A percentile compares a stretch with the other conserved stretches of the same genome.
These are phyloP conservation scores for Tipula vernalis DNA, from an alignment of 2,888 invertebrate genomes.

Conservation along the genomic window DNA sequence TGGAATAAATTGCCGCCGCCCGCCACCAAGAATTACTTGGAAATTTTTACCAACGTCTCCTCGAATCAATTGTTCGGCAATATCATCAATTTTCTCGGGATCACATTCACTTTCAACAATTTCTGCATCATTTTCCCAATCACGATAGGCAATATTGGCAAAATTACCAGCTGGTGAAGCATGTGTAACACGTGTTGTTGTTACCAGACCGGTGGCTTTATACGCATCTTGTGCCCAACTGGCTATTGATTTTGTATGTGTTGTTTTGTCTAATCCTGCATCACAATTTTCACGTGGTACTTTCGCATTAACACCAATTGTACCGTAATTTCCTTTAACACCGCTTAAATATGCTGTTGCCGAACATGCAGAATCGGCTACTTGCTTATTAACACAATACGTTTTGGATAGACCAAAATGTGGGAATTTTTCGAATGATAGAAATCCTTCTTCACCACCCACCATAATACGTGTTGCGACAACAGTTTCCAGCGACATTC, in stretches of 20 bases:
- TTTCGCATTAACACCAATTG: constrained; percentile 58
- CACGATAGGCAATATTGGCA: constrained; percentile 40
- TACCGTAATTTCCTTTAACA: constrained; percentile 61
- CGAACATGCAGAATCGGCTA: constrained; percentile 73
- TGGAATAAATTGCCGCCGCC: constrained; percentile 40
- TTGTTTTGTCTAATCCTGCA: constrained; percentile 39
- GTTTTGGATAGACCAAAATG: constrained; percentile 45
- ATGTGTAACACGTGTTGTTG: constrained; percentile 15
- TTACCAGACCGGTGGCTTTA: constrained; percentile 40
- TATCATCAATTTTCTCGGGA: constrained; percentile 12
- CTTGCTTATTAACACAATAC: constrained; percentile 62
- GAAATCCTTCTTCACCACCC: constrained; percentile 47
- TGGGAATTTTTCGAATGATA: constrained; percentile 52
- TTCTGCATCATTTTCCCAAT: constrained; percentile 37
- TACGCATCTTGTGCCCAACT: constrained; percentile 54
- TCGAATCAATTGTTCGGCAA: constrained; percentile 12
- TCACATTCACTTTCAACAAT: constrained; percentile 9
- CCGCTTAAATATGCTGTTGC: constrained; percentile 70
- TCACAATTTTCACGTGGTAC: constrained; percentile 51
- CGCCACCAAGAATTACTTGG: constrained; percentile 42
- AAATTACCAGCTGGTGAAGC: constrained; percentile 15
- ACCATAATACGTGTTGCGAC: constrained; percentile 49
- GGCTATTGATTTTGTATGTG: constrained; percentile 51
- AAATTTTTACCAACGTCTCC: constrained; percentile 9
- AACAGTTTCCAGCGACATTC: constrained; percentile 62